Evolutionary conservation across 1,140 invertebrate species (phyloP), one percentile per base, ranked within the genome.

Genomic region (Drosophila pruinosa): DNA sequence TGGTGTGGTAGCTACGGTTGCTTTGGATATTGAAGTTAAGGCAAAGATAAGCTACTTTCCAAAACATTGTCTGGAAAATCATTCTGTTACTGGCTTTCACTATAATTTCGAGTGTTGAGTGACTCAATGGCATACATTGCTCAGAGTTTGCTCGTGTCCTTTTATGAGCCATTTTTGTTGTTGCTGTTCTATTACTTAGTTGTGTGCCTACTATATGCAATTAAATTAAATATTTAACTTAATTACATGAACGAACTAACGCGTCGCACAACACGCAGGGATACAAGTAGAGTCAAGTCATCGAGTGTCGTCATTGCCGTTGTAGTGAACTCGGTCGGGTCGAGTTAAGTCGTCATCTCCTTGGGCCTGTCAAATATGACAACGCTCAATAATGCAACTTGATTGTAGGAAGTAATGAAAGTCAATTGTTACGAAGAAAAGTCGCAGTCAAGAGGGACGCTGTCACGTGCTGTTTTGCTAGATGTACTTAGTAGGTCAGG

Each of bases 201-300:
- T 78, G 71, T 78, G 64, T 78, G 58, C 75, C 72, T 85, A 57
- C 67, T 76, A 59, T 68, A 75, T 75, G 86, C 88, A 89, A 89
- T 89, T 89, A 89, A 89, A 88, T 89, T 89, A 82, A 89, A 86
- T 89, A 89, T 89, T 89, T 76, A 89, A 89, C 86, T 78, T 89
- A 89, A 89, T 89, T 89, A 86, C 78, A 76, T 70, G 57, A 72
- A 69, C 56, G 70, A 75, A 89, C 85, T 89, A 86, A 86, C 57
- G 48, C 65, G 71, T 68, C 57, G 38, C 58, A 53, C 61, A 57
- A 54, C 81, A 88, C 78, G 74, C 78, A 71, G 59, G 31, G 41
- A 69, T 52, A 36, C 39, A 1, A 47, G 43, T 47, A 3, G 43
- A 47, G 48, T 54, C 34, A 10, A 50, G 43, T 38, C 57, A 36